Evolutionary conservation across 64 coral and sea anemone genomes (phyloP).

Genomic region (Pachyseris speciosa): DNA sequence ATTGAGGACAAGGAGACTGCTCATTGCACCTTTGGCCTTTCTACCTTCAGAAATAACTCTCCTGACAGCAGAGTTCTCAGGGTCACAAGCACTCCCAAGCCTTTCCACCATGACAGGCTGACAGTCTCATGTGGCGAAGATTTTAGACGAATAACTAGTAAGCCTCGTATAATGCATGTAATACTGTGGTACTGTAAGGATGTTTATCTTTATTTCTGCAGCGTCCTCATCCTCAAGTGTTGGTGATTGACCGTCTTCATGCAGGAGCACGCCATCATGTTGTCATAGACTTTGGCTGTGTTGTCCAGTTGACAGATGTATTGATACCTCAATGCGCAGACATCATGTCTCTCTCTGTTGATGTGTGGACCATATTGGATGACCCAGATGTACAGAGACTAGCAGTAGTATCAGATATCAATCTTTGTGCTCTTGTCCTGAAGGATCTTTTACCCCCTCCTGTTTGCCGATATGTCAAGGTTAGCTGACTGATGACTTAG

Average conservation of each 20-base stretch:
- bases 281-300: conserved; percentile 93
- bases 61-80: too few species aligned
- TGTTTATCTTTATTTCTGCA: conserved; percentile 10
- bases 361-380: conserved; percentile 84
- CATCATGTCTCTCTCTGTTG: conserved; percentile 88
- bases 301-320: conserved; percentile 89
- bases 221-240: conserved; percentile 81
- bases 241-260: conserved; percentile 95
- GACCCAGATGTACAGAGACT: conserved; percentile 89
- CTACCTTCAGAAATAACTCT: too few species aligned
- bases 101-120: too few species aligned
- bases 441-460: conserved; percentile 92
- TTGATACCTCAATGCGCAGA: conserved; percentile 87
- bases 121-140: too few species aligned
- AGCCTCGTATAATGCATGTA: too few species aligned
- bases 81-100: too few species aligned
- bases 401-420: conserved; percentile 90
- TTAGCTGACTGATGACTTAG: conserved; percentile 32
- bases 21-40: too few species aligned
- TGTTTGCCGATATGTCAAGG: conserved; percentile 91
- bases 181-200: background rate
- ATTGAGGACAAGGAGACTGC: too few species aligned
- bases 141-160: too few species aligned
- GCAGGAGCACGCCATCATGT: conserved; percentile 95
- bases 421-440: conserved; percentile 72